Base-by-base conservation (phyloP, 2,797 vertebrate species). In the Gymnopithys bicolor region DNA sequence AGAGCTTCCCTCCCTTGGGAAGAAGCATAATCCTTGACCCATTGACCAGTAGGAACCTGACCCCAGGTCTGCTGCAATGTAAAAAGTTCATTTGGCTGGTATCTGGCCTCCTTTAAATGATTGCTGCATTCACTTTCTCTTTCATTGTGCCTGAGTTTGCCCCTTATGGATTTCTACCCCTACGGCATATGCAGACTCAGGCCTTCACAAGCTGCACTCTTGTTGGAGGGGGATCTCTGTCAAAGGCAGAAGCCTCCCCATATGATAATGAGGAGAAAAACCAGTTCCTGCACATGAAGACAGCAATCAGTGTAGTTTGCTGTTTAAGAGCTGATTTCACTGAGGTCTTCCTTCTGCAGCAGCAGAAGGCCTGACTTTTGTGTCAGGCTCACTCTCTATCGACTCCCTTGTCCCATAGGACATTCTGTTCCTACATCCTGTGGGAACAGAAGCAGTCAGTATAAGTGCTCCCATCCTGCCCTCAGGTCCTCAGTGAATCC, bases 31-130 rank as follows among this genome's bases (percentile, higher is more conserved):
- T 74, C 60, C 58, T 93, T 87, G 87, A 89, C 84, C 60, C 52
- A 22, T 25, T 93, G 71, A 74, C 60, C 21, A 69, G 33, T 22
- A 67, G 45, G 25, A 85, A 8, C 28, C 15, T 81, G 59, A 59
- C 8, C 13, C 23, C 0, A 0, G 5, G 11, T 71, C 60, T 83
- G 45, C 37, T 73, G n/a, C 21, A 45, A 5, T 52, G 11, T 49
- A 56, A 56, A 45, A 79, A 23, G 28, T 52, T 89, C 5, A 33
- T 64, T 60, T 77, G 24, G 22, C 39, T 66, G 25, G 23, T 88
- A 25, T 41, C 30, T 84, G 52, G 62, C 17, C 13, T 82, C n/a
- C 23, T 85, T 45, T 68, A 71, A 53, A 53, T 51, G 15, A 62
- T 75, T 64, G 19, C 16, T 77, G 17, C 39, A 10, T 83, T 89